phyloP scores from a whole-genome alignment of 2,113 vertebrate genomes.

The Arizona elegans region DNA sequence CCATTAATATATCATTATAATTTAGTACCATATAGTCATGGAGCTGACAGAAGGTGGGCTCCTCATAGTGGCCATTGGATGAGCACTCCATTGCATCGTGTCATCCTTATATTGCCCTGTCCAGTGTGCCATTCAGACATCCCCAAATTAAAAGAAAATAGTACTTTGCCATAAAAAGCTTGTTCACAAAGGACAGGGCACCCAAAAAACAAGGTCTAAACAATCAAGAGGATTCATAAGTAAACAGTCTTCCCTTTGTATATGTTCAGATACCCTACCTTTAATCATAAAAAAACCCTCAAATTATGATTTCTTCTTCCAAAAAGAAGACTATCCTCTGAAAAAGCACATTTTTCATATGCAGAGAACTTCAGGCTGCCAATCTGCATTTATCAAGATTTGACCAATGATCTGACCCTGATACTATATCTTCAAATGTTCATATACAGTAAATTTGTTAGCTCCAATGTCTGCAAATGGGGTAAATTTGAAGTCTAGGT shows the following conservation, averaged over 20 bases:
- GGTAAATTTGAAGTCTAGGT: neutral
- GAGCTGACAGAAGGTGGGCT: neutral
- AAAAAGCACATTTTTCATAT: neutral
- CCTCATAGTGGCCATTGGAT: neutral
- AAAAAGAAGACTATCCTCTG: neutral
- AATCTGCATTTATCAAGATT: neutral
- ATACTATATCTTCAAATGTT: neutral
- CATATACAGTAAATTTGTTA: neutral
- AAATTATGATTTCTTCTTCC: neutral
- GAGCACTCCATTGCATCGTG: neutral
- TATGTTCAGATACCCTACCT: neutral
- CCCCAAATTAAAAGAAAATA: neutral
- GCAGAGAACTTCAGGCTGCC: neutral
- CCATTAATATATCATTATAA: neutral
- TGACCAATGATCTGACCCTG: neutral
- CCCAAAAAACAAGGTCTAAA: neutral
- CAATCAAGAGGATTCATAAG: neutral
- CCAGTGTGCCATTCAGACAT: neutral
- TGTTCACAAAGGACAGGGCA: neutral
- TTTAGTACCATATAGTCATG: neutral
- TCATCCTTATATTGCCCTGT: neutral
- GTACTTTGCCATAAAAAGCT: neutral
- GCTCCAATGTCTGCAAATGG: neutral
- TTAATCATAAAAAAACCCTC: neutral
- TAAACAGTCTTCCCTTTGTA: neutral